A percentile compares a stretch with the other conserved stretches of the same genome.
Evolutionary conservation across 2,113 vertebrate genomes (phyloP).

Genomic region (Phasianus colchicus): DNA sequence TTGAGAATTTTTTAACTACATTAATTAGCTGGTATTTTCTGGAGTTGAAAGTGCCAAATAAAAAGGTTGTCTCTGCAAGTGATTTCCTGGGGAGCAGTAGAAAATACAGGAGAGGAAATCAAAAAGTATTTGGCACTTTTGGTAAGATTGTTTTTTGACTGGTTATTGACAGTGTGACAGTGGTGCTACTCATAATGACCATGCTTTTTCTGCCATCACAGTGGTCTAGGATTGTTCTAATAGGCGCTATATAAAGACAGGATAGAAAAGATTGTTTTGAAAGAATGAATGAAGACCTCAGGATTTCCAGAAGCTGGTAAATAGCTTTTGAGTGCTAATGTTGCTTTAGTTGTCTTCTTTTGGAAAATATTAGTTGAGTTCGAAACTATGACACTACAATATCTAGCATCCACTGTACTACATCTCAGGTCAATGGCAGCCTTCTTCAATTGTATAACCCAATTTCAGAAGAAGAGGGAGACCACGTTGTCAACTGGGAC

Average conservation of each 20-base stretch:
- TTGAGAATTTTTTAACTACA: slow-evolving; percentile 65
- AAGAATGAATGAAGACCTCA: background rate
- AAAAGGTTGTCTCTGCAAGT: slow-evolving; percentile 38
- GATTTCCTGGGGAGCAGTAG: slow-evolving; percentile 58
- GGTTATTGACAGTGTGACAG: background rate
- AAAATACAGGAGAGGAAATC: slow-evolving; percentile 53
- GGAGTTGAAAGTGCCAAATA: slow-evolving; percentile 41
- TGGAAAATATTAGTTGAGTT: background rate
- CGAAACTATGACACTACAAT: background rate
- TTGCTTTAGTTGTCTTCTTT: background rate
- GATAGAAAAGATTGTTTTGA: background rate
- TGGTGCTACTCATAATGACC: background rate
- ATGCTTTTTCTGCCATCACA: background rate
- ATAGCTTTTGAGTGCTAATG: background rate
- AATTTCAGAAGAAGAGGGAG: background rate
- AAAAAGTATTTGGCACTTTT: slow-evolving; percentile 8
- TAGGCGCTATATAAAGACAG: background rate
- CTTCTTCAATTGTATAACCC: background rate
- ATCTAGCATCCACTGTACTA: background rate
- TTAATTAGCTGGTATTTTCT: slow-evolving; percentile 75
- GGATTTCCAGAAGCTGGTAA: background rate
- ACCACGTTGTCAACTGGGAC: background rate
- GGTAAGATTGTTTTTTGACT: background rate
- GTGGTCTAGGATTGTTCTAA: background rate
- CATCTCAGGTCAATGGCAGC: background rate